A percentile compares a stretch with the other conserved stretches of the same genome.
These are phyloP conservation scores for Pantelozetes paolii DNA, from an alignment of 2,888 invertebrate genomes.

Conservation along the genomic window DNA sequence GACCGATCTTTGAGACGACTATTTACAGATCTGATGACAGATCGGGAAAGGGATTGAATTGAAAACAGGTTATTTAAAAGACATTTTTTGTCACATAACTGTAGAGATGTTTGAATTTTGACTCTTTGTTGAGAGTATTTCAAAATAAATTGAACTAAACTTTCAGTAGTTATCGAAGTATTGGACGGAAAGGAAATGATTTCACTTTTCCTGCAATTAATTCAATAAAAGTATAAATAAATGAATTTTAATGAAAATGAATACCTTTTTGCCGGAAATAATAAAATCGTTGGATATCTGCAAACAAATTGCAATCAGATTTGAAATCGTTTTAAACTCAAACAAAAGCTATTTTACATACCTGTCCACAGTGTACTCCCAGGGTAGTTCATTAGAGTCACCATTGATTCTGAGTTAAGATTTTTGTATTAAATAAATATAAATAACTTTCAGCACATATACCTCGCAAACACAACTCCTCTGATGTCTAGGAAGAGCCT, in stretches of 20 bases:
- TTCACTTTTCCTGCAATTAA: constrained; percentile 61
- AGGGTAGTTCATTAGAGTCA: constrained; percentile 76
- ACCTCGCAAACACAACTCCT: constrained; percentile 48
- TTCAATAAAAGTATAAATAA: background rate
- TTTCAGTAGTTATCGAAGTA: constrained; percentile 62
- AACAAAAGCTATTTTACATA: background rate
- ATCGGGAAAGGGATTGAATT: constrained; percentile 10
- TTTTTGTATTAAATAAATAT: constrained; percentile 36
- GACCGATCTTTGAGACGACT: constrained; percentile 3
- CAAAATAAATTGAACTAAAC: constrained; percentile 67
- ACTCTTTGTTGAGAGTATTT: constrained; percentile 49
- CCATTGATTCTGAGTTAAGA: constrained; percentile 63
- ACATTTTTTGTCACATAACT: constrained; percentile 45
- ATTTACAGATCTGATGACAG: background rate
- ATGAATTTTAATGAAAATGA: constrained; percentile 45
- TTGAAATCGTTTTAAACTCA: background rate
- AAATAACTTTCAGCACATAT: background rate
- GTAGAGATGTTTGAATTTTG: constrained; percentile 43
- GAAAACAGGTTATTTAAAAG: constrained; percentile 41
- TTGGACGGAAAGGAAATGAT: constrained; percentile 65
- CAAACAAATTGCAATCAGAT: background rate
- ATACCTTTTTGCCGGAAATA: constrained; percentile 67
- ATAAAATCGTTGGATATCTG: constrained; percentile 69
- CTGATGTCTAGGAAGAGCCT: constrained; percentile 57
- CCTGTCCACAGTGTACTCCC: constrained; percentile 72